Evolutionary conservation across 2,113 vertebrate species (phyloP).

Genomic region (Nothobranchius furzeri): DNA sequence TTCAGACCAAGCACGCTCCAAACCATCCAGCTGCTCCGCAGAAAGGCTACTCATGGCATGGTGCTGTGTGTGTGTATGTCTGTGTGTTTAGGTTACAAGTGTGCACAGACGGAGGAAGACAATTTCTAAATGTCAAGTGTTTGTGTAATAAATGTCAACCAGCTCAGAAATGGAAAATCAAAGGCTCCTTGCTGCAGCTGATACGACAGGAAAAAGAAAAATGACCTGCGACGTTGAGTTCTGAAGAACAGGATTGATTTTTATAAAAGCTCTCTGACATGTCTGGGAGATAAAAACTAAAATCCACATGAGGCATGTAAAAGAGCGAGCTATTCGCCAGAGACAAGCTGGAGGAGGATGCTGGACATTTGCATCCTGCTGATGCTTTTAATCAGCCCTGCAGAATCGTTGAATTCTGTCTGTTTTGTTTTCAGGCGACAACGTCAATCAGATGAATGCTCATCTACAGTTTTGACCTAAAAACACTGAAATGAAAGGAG

Average conservation of each 20-base stretch:
- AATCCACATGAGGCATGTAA: background rate
- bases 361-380: conserved; percentile 5
- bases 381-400: background rate
- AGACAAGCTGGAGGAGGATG: conserved; percentile 18
- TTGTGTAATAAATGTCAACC: conserved; percentile 70
- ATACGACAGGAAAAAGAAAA: conserved; percentile 3
- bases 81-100: conserved; percentile 1
- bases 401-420: too few relatives aligned
- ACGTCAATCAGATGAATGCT: too few relatives aligned
- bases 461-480: background rate
- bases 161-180: conserved; percentile 54
- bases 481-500: background rate
- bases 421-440: too few relatives aligned
- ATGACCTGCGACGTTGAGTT: background rate
- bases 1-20: background rate
- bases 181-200: conserved; percentile 41
- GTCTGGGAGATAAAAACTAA: background rate
- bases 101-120: conserved; percentile 27
- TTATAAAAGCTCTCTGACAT: background rate
- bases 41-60: conserved; percentile 29
- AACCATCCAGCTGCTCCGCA: conserved; percentile 43
- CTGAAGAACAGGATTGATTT: conserved; percentile 12
- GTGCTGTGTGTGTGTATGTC: conserved; percentile 10
- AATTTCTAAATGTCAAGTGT: conserved; percentile 73
- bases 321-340: background rate